Base-by-base conservation (phyloP, 2,797 vertebrate species). In the Phoxinus dragarum region DNA sequence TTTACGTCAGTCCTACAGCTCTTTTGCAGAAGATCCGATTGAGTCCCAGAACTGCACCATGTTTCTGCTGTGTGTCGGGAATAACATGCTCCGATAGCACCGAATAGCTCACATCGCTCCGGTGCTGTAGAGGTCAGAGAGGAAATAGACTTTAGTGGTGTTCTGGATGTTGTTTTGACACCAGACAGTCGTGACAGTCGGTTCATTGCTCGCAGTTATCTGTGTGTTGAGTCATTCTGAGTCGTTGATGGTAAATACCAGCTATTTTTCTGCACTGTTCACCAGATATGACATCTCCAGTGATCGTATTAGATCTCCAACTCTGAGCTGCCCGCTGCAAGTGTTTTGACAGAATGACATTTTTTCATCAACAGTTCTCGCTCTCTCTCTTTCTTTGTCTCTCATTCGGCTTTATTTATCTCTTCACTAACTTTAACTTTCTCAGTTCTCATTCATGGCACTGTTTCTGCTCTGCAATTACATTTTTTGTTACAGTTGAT, bases 1-100 rank as follows among this genome's bases (percentile, higher is more conserved):
- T 72, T 89, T 59, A 71, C 78, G 81, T 85, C 61, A 14, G 83
- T 74, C 81, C 42, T 88, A 27, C 71, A 84, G 34, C 56, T 85
- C 56, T 77, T 87, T 81, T 77, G 66, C 49, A 59, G 69, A 61
- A 84, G 14, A 88, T 75, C 82, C 47, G 21, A 64, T 81, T 17
- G 40, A 47, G 67, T 40, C 27, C 12, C 38, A 31, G 56, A 42
- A 19, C 44, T 44, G 36, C 56, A 40, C 6, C 54, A 21, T 54
- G 42, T 73, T 23, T 72, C 36, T 59, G 38, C 19, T 23, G 36
- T 42, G 71, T 64, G 59, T 82, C 56, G n/a, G 21, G 9, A 31
- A 40, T 36, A 76, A 77, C 36, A n/a, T 34, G 54, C 54, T 6
- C 21, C 5, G 61, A 23, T 34, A 3, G 27, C 42, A 27, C 23